Base-by-base conservation (phyloP, 2,113 vertebrate species). In the Pelusios castaneus region DNA sequence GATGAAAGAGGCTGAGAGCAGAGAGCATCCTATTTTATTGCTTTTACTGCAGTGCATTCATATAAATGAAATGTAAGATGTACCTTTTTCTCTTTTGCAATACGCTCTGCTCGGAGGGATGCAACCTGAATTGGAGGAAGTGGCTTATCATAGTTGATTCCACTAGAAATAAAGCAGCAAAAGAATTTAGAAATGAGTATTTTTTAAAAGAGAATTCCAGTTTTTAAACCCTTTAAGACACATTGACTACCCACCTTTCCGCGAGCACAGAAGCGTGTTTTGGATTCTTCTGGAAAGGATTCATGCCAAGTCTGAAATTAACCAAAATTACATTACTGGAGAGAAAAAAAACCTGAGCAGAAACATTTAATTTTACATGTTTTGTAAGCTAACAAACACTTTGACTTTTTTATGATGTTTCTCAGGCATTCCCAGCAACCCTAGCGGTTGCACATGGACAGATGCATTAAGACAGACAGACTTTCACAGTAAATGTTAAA, bases 261-360 rank as follows among this genome's bases (percentile, higher is more conserved):
- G 99, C 97, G 81, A 99, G 97, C 83, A 99, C 99, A 0, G 99
- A 99, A 1, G 99, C 99, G 76, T 99, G 99, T 93, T 99, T 99
- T 75, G 99, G 99, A 95, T 99, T 99, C 98, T 99, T 99, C 98
- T 99, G 99, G 97, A 99, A 99, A 27, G 99, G 98, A 97, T 99
- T 99, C 99, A 99, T 99, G 83, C 99, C 99, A 47, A 99, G 98
- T 56, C 99, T 99, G 96, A 89, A 96, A 97, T 91, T 27, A 80
- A 97, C 70, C 10, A 94, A 60, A 91, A 90, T 2, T 77, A 22
- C 77, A 88, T 97, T 94, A 97, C 24, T 83, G 29, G 47, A 91
- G 80, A 89, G 25, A 89, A 79, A 75, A n/a, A 91, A 81, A 89
- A 82, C 9, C 16, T 78, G 80, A 5, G 56, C 82, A 51, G 1